Evolutionary conservation across 1,140 invertebrate genomes (phyloP).

Genomic region (Microvelia longipes): DNA sequence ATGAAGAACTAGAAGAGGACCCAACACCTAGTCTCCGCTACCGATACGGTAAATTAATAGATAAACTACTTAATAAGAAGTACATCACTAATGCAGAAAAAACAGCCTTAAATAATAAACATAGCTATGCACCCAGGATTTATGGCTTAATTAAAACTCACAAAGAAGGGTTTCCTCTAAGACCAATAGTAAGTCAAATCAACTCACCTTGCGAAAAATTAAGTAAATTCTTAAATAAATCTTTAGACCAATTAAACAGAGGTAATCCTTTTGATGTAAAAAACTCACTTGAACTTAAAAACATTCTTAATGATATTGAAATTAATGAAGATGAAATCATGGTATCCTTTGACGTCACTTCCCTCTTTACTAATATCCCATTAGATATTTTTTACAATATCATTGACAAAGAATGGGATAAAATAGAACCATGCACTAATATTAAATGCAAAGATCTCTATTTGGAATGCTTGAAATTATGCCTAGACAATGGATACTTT

Average conservation of each 20-base stretch:
- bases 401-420: background rate
- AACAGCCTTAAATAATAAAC: too few relatives aligned
- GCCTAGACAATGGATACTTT: background rate
- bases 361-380: background rate
- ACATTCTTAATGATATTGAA: background rate
- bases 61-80: too few relatives aligned
- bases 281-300: background rate
- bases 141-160: background rate
- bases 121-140: background rate
- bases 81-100: too few relatives aligned
- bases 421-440: background rate
- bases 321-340: background rate
- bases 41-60: too few relatives aligned
- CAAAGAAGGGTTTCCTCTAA: background rate
- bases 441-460: background rate
- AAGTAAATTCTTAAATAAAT: background rate
- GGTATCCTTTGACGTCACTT: background rate
- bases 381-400: background rate
- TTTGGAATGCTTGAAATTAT: background rate
- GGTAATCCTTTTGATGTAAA: background rate
- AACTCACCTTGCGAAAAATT: background rate
- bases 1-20: too few relatives aligned
- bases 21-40: too few relatives aligned
- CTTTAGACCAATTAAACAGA: background rate
- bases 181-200: background rate